A percentile compares a stretch with the other conserved stretches of the same genome.
Conservation (phyloP, 2,113 vertebrate species). For the Lagopus leucura region DNA sequence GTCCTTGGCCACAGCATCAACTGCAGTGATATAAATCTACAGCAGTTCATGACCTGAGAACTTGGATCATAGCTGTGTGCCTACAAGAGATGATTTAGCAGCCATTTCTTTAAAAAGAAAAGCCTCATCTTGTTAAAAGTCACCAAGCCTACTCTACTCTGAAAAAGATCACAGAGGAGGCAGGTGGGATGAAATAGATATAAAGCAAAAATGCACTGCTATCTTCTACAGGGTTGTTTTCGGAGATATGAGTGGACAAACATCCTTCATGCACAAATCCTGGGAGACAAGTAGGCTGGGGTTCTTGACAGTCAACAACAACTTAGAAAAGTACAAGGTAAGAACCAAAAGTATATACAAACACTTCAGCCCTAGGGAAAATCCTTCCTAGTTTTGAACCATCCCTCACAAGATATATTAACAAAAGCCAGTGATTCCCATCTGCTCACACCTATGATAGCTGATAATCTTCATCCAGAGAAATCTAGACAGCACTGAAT, state of each 20-base stretch:
- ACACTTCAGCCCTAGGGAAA: background rate
- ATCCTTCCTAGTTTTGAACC: background rate
- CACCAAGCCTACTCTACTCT: background rate
- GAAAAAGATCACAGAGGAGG: background rate
- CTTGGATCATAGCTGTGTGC: background rate
- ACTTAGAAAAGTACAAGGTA: background rate
- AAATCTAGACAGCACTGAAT: background rate
- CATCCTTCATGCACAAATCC: background rate
- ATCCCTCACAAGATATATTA: background rate
- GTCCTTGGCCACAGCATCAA: background rate
- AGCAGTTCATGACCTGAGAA: background rate
- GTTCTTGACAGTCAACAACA: background rate
- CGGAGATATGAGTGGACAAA: background rate
- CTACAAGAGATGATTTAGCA: background rate
- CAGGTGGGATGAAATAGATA: background rate
- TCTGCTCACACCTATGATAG: background rate
- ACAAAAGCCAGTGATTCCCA: background rate
- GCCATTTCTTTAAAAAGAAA: background rate
- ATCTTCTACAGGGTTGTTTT: background rate
- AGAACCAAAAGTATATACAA: background rate
- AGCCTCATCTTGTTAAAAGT: background rate
- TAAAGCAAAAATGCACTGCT: background rate
- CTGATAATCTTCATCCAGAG: constrained; percentile 15
- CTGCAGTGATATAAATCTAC: background rate
- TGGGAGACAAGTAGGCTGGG: background rate